A percentile compares a stretch with the other conserved stretches of the same genome.
These are phyloP conservation scores for Polietes domitor DNA, from an alignment of 2,888 invertebrate genomes.

Conservation along the genomic window DNA sequence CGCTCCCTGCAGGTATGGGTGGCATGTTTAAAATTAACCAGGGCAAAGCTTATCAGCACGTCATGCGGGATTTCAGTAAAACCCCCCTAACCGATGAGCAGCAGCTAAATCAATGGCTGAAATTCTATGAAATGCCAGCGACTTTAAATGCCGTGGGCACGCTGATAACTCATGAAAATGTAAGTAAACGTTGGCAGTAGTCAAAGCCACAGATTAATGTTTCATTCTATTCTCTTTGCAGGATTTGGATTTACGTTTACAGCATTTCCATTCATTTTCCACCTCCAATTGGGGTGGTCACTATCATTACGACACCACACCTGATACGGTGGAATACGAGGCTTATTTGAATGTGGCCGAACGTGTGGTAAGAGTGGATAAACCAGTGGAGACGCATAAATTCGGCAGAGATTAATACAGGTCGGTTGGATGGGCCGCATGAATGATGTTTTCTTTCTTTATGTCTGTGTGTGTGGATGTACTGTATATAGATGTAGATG, in stretches of 20 bases:
- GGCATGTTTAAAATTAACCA: constrained; percentile 92
- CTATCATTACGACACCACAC: constrained; percentile 97
- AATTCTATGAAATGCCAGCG: constrained; percentile 94
- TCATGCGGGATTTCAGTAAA: constrained; percentile 96
- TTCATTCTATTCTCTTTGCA: constrained; percentile 78
- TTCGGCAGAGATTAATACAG: constrained; percentile 88
- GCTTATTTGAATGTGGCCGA: constrained; percentile 93
- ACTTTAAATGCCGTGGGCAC: constrained; percentile 94
- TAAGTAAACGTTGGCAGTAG: constrained; percentile 78
- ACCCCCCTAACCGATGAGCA: constrained; percentile 87
- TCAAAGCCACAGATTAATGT: background rate
- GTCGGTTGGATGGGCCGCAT: background rate
- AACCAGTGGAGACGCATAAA: constrained; percentile 85
- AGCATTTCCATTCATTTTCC: constrained; percentile 97
- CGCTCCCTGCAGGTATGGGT: constrained; percentile 86
- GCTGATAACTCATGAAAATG: constrained; percentile 91
- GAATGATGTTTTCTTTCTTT: background rate
- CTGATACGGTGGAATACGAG: constrained; percentile 90
- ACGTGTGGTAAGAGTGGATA: constrained; percentile 88
- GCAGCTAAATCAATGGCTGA: constrained; percentile 93
- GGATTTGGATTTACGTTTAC: constrained; percentile 94
- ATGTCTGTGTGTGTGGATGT: background rate
- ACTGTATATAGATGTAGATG: too few relatives aligned
- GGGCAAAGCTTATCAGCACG: constrained; percentile 94
- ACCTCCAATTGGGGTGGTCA: constrained; percentile 94